Percentiles rank a stretch among this genome's conserved stretches.
These are phyloP conservation scores for Melanostigma gelatinosum DNA, from an alignment of 2,113 vertebrate genomes.

Conservation along the genomic window DNA sequence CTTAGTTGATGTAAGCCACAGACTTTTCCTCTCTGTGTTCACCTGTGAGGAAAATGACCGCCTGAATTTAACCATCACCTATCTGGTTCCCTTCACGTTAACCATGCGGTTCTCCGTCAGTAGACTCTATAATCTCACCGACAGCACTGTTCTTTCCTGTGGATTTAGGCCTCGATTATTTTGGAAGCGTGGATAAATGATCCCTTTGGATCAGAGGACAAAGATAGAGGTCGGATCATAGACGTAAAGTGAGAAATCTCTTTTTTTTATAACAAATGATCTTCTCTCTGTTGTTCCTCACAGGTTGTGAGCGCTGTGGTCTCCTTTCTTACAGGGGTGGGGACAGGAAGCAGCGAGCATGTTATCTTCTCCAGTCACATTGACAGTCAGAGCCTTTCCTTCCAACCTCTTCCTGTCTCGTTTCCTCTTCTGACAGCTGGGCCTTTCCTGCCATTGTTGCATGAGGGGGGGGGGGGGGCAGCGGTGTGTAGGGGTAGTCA, in stretches of 20 bases:
- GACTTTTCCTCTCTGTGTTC: not conserved
- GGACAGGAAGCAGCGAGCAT: slow-evolving; percentile 67
- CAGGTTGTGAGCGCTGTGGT: slow-evolving; percentile 46
- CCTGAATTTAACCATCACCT: not conserved
- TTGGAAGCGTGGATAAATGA: not conserved
- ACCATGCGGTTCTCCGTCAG: not conserved
- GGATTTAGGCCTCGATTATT: not conserved
- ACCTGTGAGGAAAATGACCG: slow-evolving; percentile 10
- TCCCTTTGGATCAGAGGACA: slow-evolving; percentile 13
- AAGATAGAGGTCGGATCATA: slow-evolving; percentile 16
- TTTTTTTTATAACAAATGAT: slow-evolving; percentile 20
- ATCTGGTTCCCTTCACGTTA: not conserved
- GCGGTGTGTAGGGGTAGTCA: slow-evolving; percentile 3
- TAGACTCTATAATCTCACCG: not conserved
- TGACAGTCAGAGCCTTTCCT: slow-evolving; percentile 75
- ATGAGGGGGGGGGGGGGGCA: slow-evolving; percentile 2
- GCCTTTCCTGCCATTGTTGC: slow-evolving; percentile 82
- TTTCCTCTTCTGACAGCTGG: slow-evolving; percentile 75
- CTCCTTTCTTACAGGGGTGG: slow-evolving; percentile 52
- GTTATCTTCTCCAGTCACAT: slow-evolving; percentile 81
- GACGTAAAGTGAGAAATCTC: slow-evolving; percentile 1
- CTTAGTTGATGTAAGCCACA: slow-evolving; percentile 18
- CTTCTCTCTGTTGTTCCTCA: slow-evolving; percentile 15
- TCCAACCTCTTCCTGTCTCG: slow-evolving; percentile 49
- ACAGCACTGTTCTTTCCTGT: not conserved